phyloP scores from a whole-genome alignment of 2,797 vertebrate species.

The Sebastolobus alascanus region DNA sequence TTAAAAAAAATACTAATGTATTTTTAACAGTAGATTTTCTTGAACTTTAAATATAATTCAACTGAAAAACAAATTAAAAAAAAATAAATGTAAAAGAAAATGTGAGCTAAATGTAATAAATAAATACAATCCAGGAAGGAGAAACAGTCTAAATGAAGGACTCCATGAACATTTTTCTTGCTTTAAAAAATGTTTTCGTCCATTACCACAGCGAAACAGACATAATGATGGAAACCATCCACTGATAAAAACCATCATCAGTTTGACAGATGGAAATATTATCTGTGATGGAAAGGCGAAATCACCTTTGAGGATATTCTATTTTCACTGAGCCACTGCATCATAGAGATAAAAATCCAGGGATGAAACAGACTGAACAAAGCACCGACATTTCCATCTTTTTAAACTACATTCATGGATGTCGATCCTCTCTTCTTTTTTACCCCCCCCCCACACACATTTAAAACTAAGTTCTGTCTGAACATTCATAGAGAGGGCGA shows the following conservation, averaged over 20 bases:
- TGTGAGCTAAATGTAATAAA: too few relatives aligned
- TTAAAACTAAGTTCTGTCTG: slow-evolving; percentile 26
- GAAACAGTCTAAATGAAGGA: background rate
- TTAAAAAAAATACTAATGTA: too few relatives aligned
- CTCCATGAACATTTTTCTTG: slow-evolving; percentile 6
- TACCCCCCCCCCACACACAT: background rate
- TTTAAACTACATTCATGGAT: slow-evolving; percentile 33
- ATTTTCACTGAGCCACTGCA: slow-evolving; percentile 34
- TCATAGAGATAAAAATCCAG: slow-evolving; percentile 28
- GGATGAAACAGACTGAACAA: slow-evolving; percentile 51
- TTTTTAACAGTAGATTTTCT: too few relatives aligned
- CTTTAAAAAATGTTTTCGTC: slow-evolving; percentile 16
- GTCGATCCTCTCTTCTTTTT: slow-evolving; percentile 39
- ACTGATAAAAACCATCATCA: slow-evolving; percentile 34
- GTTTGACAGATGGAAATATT: slow-evolving; percentile 49
- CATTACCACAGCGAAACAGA: slow-evolving; percentile 18
- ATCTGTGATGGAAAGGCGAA: slow-evolving; percentile 36
- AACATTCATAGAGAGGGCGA: slow-evolving; percentile 19
- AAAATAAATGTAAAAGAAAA: too few relatives aligned
- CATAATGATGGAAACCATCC: slow-evolving; percentile 27
- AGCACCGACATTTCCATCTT: slow-evolving; percentile 43
- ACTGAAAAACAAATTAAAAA: too few relatives aligned
- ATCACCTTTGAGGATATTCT: slow-evolving; percentile 47
- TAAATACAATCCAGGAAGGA: background rate
- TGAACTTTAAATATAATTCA: too few relatives aligned